Percentiles rank a stretch among this genome's conserved stretches.
Evolutionary conservation across 2,113 vertebrate species (phyloP).

Genomic region (Clarias batrachus): DNA sequence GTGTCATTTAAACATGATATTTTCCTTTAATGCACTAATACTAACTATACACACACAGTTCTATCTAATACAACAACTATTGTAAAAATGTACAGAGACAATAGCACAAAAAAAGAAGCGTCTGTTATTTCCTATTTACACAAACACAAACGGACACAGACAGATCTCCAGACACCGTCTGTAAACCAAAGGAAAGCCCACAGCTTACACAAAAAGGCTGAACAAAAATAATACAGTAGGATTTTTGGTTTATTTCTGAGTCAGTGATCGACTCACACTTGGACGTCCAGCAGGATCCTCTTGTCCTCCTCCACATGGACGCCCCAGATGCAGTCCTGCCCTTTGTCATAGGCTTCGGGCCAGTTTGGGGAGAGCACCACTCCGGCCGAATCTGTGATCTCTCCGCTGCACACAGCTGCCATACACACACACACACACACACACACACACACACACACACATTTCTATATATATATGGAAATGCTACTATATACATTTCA

Average conservation of each 20-base stretch:
- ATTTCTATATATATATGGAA: not conserved
- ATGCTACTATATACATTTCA: not conserved
- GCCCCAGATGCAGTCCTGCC: slow-evolving; percentile 99
- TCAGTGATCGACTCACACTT: slow-evolving; percentile 81
- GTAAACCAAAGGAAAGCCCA: not conserved
- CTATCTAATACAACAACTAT: slow-evolving; percentile 8
- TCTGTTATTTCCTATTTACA: not conserved
- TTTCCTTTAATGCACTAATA: not conserved
- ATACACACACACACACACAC: slow-evolving; percentile 75
- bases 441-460: slow-evolving; percentile 48
- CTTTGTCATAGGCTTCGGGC: slow-evolving; percentile 92
- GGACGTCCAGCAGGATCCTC: slow-evolving; percentile 91
- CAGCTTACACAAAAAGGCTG: not conserved
- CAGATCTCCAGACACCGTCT: not conserved
- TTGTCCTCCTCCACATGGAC: slow-evolving; percentile 98
- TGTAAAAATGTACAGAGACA: slow-evolving; percentile 13
- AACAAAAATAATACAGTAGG: not conserved
- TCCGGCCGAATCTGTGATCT: slow-evolving; percentile 87
- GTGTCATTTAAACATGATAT: not conserved
- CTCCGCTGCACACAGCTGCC: slow-evolving; percentile 94
- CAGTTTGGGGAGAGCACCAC: slow-evolving; percentile 97
- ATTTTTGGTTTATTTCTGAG: slow-evolving; percentile 34
- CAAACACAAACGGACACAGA: slow-evolving; percentile 27
- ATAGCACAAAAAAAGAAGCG: not conserved
- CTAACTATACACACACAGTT: slow-evolving; percentile 18